Conservation (phyloP, 1,140 invertebrate species). For the Drosophila trapezifrons region DNA sequence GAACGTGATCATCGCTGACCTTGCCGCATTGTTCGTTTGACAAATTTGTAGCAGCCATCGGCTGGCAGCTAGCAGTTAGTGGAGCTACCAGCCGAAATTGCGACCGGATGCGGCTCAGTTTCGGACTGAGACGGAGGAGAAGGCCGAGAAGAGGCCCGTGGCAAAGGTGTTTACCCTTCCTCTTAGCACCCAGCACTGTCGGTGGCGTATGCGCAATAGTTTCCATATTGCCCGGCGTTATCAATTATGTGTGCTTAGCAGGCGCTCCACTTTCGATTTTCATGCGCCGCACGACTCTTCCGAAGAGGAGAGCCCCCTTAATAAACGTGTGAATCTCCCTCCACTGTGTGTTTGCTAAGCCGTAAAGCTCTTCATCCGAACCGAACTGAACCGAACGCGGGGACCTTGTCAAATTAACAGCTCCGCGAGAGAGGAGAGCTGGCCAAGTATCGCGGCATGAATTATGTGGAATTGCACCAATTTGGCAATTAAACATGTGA, state of each 20-base stretch:
- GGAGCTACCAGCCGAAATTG: conserved; percentile 53
- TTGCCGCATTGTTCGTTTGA: conserved; percentile 76
- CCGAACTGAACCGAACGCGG: conserved; percentile 25
- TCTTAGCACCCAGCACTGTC: conserved; percentile 44
- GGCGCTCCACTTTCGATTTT: conserved; percentile 65
- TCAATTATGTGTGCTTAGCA: conserved; percentile 52
- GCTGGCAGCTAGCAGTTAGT: conserved; percentile 6
- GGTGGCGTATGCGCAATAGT: conserved; percentile 70
- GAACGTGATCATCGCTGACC: conserved; percentile 68
- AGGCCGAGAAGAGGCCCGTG: conserved; percentile 2
- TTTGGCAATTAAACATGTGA: conserved; percentile 80
- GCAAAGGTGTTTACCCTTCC: conserved; percentile 52
- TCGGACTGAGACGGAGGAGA: conserved; percentile 12
- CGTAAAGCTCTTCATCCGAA: conserved; percentile 47
- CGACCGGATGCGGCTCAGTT: conserved; percentile 65
- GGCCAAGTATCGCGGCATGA: conserved; percentile 57
- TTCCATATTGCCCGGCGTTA: conserved; percentile 50
- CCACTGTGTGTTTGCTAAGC: conserved; percentile 34
- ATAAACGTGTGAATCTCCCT: conserved; percentile 75
- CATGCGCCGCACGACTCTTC: conserved; percentile 43
- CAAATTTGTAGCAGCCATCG: conserved; percentile 71
- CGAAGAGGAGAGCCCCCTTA: conserved; percentile 40
- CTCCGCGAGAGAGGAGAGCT: conserved; percentile 22
- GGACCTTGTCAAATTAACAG: conserved; percentile 62
- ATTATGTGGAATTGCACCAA: conserved; percentile 81